Conservation (phyloP, 1,140 invertebrate genomes). For the Zaprionus gabonicus region DNA sequence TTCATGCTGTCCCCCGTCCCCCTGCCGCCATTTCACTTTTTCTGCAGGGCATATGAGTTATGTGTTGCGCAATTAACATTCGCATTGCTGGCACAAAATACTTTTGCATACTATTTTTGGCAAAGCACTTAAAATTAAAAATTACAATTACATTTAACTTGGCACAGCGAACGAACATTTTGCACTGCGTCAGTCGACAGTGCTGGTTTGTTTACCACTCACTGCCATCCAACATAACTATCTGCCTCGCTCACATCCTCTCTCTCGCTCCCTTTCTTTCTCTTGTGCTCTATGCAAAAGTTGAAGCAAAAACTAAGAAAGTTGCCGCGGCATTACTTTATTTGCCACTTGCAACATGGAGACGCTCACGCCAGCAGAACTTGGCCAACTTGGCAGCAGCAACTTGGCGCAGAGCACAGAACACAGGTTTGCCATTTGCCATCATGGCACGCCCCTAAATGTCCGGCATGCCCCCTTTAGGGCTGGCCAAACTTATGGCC, state of each 20-base stretch:
- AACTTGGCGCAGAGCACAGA: conserved; percentile 51
- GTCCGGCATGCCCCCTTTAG: background rate
- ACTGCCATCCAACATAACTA: background rate
- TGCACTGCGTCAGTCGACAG: conserved; percentile 50
- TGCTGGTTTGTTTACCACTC: conserved; percentile 40
- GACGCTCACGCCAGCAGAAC: conserved; percentile 20
- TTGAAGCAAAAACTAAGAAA: conserved; percentile 40
- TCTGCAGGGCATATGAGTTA: conserved; percentile 61
- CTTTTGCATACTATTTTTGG: conserved; percentile 62
- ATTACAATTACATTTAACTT: conserved; percentile 82
- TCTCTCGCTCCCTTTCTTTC: background rate
- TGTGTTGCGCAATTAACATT: conserved; percentile 81
- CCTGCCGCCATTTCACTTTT: background rate
- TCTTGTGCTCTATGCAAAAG: background rate
- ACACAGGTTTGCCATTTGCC: conserved; percentile 78
- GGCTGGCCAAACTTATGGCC: conserved; percentile 20
- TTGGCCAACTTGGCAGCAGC: conserved; percentile 61
- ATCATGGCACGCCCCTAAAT: conserved; percentile 8
- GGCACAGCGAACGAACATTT: conserved; percentile 60
- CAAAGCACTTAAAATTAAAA: conserved; percentile 81
- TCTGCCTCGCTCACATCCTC: background rate
- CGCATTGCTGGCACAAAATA: conserved; percentile 74
- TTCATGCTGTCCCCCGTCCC: background rate
- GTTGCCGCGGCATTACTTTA: conserved; percentile 62
- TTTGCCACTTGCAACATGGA: conserved; percentile 62